A percentile compares a stretch with the other conserved stretches of the same genome.
phyloP scores from a whole-genome alignment of 53 echinoderm and acorn worm genomes.

The Crossaster papposus region DNA sequence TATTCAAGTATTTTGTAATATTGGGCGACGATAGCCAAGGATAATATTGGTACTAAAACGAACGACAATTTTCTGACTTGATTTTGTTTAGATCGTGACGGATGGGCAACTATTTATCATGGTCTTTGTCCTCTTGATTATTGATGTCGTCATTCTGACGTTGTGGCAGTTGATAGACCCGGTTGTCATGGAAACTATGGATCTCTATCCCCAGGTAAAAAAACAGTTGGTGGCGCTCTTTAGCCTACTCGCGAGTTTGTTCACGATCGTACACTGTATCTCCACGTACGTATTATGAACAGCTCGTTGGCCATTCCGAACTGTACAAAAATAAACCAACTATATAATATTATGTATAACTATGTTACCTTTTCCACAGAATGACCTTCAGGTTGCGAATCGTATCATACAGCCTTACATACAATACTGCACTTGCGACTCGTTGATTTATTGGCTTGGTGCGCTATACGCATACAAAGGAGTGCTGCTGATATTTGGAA shows the following conservation, averaged over 20 bases:
- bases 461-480: constrained; percentile 80
- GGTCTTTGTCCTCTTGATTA: constrained; percentile 63
- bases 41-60: no score
- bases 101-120: constrained; percentile 83
- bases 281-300: no score
- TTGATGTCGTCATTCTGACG: constrained; percentile 73
- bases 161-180: constrained; percentile 81
- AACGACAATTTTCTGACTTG: background rate
- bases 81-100: constrained; percentile 62
- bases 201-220: constrained; percentile 58
- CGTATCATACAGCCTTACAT: constrained; percentile 70
- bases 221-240: background rate
- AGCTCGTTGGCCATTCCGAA: background rate
- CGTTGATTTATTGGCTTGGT: constrained; percentile 69
- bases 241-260: background rate
- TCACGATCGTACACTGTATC: no score
- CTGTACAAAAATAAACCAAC: no score
- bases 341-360: no score
- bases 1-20: no score
- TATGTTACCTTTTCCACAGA: no score
- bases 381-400: constrained; percentile 63
- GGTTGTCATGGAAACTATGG: constrained; percentile 17
- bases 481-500: constrained; percentile 82
- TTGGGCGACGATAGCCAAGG: no score
- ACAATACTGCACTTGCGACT: constrained; percentile 62